These are phyloP conservation scores for Rhinichthys klamathensis DNA, from an alignment of 2,113 vertebrate genomes.

Conservation along the genomic window DNA sequence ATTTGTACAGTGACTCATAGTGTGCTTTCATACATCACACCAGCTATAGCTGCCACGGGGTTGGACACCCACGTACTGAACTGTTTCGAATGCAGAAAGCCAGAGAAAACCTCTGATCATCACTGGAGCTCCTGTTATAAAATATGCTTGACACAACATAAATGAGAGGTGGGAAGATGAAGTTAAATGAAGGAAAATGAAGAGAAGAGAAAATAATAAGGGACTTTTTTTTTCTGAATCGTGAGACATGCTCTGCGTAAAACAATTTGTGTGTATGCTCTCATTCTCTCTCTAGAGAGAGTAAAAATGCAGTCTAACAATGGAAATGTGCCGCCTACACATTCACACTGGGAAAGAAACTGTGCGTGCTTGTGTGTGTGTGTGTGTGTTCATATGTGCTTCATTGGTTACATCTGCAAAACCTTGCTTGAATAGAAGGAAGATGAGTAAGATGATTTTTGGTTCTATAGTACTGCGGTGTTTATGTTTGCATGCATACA, in stretches of 20 bases:
- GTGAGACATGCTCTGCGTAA: background rate
- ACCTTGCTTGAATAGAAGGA: background rate
- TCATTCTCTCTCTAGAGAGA: background rate
- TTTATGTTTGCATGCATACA: background rate
- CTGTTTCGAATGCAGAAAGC: conserved; percentile 8
- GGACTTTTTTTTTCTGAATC: background rate
- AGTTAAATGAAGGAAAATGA: background rate
- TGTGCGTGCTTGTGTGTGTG: background rate
- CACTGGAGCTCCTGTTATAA: background rate
- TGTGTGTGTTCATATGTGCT: background rate
- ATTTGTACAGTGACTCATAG: conserved; percentile 41
- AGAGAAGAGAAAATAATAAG: background rate
- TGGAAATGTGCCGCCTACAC: conserved; percentile 12
- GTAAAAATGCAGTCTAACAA: conserved; percentile 16
- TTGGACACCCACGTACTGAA: conserved; percentile 28
- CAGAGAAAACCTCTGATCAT: conserved; percentile 29
- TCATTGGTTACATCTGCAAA: conserved; percentile 16
- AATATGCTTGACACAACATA: conserved; percentile 13
- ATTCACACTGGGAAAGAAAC: background rate
- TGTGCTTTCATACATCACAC: conserved; percentile 9
- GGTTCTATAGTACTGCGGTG: background rate
- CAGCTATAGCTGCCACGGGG: background rate
- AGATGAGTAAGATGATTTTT: background rate
- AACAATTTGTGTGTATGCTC: background rate
- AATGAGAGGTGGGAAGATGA: background rate